Evolutionary conservation across 2,113 vertebrate species (phyloP).

Genomic region (Balaenoptera acutorostrata): DNA sequence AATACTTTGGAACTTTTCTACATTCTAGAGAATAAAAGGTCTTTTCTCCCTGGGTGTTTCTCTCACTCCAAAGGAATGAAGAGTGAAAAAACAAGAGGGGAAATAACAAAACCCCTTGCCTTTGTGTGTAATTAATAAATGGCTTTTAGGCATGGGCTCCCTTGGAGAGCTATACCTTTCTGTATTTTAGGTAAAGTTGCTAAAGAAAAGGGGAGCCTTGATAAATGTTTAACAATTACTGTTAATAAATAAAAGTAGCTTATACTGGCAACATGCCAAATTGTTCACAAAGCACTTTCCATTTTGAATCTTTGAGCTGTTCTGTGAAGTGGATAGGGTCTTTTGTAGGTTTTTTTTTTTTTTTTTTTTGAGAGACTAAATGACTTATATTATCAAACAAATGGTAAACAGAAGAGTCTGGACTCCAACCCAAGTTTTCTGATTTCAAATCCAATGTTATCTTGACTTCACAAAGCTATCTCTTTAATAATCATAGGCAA

Average conservation of each 20-base stretch:
- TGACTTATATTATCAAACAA: background rate
- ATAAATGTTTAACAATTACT: background rate
- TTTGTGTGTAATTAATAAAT: background rate
- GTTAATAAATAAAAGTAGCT: background rate
- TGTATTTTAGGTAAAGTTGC: background rate
- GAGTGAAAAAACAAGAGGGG: background rate
- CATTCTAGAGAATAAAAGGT: slow-evolving; percentile 14
- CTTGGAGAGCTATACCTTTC: background rate
- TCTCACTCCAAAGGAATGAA: slow-evolving; percentile 57
- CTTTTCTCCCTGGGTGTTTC: slow-evolving; percentile 37
- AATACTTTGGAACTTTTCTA: slow-evolving; percentile 25
- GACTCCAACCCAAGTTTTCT: background rate
- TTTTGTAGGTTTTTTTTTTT: background rate
- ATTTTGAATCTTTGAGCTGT: background rate
- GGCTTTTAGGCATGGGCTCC: background rate
- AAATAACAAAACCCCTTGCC: slow-evolving; percentile 16
- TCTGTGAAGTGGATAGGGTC: background rate
- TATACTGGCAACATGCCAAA: background rate
- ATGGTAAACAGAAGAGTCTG: background rate
- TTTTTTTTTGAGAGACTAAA: background rate
- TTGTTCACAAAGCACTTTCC: background rate
- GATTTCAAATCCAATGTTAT: background rate
- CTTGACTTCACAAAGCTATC: background rate
- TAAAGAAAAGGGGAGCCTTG: background rate
- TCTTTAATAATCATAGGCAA: background rate